Conservation (phyloP, 2,888 invertebrate species). For the Tetragonula carbonaria region DNA sequence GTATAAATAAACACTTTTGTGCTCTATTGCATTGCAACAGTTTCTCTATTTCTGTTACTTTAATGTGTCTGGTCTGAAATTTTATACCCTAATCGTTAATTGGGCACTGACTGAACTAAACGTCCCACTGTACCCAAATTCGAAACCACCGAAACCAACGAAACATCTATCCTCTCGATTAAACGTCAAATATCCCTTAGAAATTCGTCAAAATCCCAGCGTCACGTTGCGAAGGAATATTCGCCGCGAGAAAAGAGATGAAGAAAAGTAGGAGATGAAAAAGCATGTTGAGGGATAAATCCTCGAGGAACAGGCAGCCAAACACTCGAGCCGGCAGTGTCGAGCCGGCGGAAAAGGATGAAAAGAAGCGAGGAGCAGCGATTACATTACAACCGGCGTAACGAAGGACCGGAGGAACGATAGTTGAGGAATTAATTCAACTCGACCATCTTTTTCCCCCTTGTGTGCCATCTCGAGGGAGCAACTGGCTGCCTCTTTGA, state of each 20-base stretch:
- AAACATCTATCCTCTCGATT: no score
- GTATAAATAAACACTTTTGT: no score
- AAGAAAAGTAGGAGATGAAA: not conserved
- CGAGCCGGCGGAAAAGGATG: conserved; percentile 10
- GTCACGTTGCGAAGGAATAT: not conserved
- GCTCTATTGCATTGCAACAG: no score
- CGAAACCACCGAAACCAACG: no score
- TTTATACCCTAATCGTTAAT: no score
- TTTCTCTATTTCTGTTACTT: no score
- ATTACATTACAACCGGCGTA: conserved; percentile 50
- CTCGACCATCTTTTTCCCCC: conserved; percentile 54
- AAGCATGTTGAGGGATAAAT: conserved; percentile 13
- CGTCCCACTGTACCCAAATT: no score
- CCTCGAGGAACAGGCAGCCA: conserved; percentile 6
- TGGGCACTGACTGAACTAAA: no score
- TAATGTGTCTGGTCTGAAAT: no score
- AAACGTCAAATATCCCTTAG: no score
- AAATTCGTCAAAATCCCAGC: not conserved
- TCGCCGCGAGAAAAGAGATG: not conserved
- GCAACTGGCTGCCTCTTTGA: conserved; percentile 74
- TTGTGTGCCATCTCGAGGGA: conserved; percentile 64
- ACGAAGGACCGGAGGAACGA: conserved; percentile 58
- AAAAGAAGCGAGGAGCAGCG: conserved; percentile 33
- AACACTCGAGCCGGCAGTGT: conserved; percentile 18
- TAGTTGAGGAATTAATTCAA: conserved; percentile 68